Conservation (phyloP, 2,113 vertebrate genomes). For the chimpanzee (Pan troglodytes) region NHGRI_mPanTro3-v2.1_pri NC_072401.2:13599501-13600000, state of each 20-base stretch:
- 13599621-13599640: conserved; percentile 69
- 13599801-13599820: not conserved
- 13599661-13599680: conserved; percentile 61
- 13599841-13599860: not conserved
- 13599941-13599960: not conserved
- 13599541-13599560: not conserved
- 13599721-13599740: conserved; percentile 68
- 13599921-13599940: not conserved
- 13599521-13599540: not conserved
- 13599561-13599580: not conserved
- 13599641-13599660: conserved; percentile 72
- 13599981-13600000: not conserved
- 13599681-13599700: conserved; percentile 68
- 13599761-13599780: conserved; percentile 51
- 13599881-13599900: not conserved
- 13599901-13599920: not conserved
- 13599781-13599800: not conserved
- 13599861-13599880: rapidly evolving
- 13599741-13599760: conserved; percentile 72
- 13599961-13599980: not conserved
- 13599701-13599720: conserved; percentile 64
- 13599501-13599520: not conserved
- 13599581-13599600: not conserved
- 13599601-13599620: conserved; percentile 55
- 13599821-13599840: not conserved